Evolutionary conservation across 2,797 vertebrate genomes (phyloP).

Genomic region (Nannoperca obscura): DNA sequence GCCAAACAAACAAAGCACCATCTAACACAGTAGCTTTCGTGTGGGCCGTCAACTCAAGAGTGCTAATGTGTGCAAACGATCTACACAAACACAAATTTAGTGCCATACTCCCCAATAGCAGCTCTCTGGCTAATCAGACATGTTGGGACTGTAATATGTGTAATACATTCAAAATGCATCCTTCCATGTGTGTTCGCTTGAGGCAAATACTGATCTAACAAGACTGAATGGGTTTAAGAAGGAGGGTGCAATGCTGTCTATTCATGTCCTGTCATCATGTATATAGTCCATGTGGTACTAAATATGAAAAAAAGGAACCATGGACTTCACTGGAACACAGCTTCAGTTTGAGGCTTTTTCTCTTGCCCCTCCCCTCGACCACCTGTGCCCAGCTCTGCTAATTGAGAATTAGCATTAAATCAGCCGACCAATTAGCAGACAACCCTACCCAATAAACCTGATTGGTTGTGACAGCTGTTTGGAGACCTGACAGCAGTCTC

Average conservation of each 20-base stretch:
- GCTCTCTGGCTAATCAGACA: conserved; percentile 42
- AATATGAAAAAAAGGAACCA: not conserved
- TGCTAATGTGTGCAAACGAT: conserved; percentile 39
- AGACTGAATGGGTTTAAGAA: conserved; percentile 36
- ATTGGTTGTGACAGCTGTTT: conserved; percentile 69
- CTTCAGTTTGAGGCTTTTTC: conserved; percentile 19
- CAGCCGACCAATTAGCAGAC: conserved; percentile 67
- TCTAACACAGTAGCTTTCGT: conserved; percentile 22
- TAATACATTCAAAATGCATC: conserved; percentile 64
- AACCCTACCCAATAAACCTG: conserved; percentile 63
- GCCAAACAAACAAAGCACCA: conserved; percentile 13
- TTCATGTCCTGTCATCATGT: conserved; percentile 41
- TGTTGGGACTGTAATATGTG: conserved; percentile 50
- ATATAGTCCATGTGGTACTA: not conserved
- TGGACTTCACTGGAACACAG: conserved; percentile 4
- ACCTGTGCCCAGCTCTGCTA: conserved; percentile 60
- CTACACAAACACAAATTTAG: conserved; percentile 28
- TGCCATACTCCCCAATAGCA: conserved; percentile 24
- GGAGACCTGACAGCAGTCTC: conserved; percentile 31
- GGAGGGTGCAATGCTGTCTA: conserved; percentile 41
- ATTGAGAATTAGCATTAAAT: conserved; percentile 77
- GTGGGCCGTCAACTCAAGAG: conserved; percentile 14
- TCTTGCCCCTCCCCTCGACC: conserved; percentile 31
- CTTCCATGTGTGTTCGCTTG: conserved; percentile 31
- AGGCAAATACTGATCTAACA: conserved; percentile 59